Base-by-base conservation (phyloP, 2,888 invertebrate species). In the Arenicola marina region DNA sequence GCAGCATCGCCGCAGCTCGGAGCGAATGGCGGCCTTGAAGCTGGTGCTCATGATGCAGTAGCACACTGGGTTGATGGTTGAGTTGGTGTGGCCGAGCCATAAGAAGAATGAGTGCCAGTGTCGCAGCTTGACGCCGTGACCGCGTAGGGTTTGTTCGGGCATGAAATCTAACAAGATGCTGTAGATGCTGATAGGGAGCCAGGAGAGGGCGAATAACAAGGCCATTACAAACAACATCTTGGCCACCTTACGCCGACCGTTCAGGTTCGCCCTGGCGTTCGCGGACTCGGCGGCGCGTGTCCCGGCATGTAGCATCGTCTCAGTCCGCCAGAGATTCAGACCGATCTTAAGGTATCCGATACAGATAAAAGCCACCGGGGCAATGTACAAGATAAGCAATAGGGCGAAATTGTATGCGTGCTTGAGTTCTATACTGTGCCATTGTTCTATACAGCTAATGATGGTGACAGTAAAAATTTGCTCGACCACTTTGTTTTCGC, bases 31-130 rank as follows among this genome's bases (percentile, higher is more conserved):
- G 15, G 71, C 51, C 33, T 75, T 66, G 71, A 78, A 78, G 2
- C 75, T 73, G 51, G 67, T 69, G 61, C 76, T 77, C 54, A 78
- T 72, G 34, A 77, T 73, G 57, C 76, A 78, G 61, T 78, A 78
- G 34, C 76, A 75, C n/a, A 78, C 67, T 1, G 78, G 78, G 61
- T 78, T 78, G 31, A 77, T 68, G 18, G 76, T 72, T 3, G 78
- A 78, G 62, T 78, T 78, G 4, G 75, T 70, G 21, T 77, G 67
- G 1, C 74, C 78, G 1, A 78, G 66, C 64, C 67, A 67, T 45
- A 67, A 38, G 29, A 54, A 38, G 43, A 60, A 67, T 15, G 59
- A 48, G 43, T 60, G 58, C 1, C 65, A 32, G 29, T 66, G 54
- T 7, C 62, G 46, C 43, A 67, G 51, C 7, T 46, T 15, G 11